Conservation (phyloP, 2,797 vertebrate genomes). For the Pipistrellus pygmaeus region DNA sequence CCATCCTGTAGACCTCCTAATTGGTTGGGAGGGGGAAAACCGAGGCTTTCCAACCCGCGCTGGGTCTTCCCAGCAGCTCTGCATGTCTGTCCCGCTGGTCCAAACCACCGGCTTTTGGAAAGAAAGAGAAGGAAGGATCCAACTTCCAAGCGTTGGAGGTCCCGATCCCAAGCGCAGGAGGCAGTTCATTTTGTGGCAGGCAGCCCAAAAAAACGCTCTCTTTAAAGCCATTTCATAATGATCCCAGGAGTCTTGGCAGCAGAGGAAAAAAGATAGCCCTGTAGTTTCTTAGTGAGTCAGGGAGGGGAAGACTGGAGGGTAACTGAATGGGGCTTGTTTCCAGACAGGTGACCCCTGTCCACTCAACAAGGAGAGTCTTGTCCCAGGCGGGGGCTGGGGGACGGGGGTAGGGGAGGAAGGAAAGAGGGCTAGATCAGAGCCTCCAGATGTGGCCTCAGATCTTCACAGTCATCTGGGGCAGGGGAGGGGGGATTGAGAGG, state of each 20-base stretch:
- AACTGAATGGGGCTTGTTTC: not conserved
- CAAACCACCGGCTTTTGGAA: conserved; percentile 43
- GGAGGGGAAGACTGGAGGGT: not conserved
- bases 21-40: not conserved
- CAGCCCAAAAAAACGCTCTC: conserved; percentile 36
- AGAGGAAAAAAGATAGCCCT: not conserved
- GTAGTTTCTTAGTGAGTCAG: not conserved
- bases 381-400: not conserved
- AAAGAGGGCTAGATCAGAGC: too few relatives aligned
- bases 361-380: not conserved
- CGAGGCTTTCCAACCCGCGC: not conserved
- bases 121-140: not conserved
- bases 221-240: conserved; percentile 52
- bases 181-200: not conserved
- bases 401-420: too few relatives aligned
- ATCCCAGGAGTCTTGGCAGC: not conserved
- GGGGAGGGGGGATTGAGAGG: too few relatives aligned
- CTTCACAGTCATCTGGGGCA: not conserved
- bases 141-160: not conserved
- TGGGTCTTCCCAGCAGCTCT: not conserved
- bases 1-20: not conserved
- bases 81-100: conserved; percentile 36
- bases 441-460: too few relatives aligned
- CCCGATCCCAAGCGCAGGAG: not conserved
- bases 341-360: not conserved